Percentiles rank a stretch among this genome's conserved stretches.
Conservation (phyloP, 1,140 invertebrate genomes). For the Hermetia illucens region DNA sequence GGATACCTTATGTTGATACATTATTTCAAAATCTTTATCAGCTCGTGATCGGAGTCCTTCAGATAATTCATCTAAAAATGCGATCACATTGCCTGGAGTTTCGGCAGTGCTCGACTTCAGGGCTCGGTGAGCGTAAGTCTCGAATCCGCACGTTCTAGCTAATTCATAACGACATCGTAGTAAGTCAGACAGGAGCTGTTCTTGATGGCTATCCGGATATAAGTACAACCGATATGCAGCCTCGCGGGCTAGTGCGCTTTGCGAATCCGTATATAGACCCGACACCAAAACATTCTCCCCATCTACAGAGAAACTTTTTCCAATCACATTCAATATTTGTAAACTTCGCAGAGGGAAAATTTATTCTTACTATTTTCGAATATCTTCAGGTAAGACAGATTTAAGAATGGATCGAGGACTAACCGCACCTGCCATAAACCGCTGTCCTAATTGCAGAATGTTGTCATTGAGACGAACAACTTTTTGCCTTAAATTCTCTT, state of each 20-base stretch:
- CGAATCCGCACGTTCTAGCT: slow-evolving; percentile 74
- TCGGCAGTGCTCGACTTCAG: slow-evolving; percentile 77
- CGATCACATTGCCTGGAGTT: slow-evolving; percentile 55
- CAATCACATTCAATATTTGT: neutral
- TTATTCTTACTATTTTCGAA: slow-evolving; percentile 57
- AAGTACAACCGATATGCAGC: slow-evolving; percentile 78
- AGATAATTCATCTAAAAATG: slow-evolving; percentile 69
- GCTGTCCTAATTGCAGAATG: slow-evolving; percentile 67
- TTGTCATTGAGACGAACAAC: slow-evolving; percentile 77
- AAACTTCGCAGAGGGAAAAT: neutral
- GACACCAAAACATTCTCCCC: slow-evolving; percentile 58
- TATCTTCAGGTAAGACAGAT: slow-evolving; percentile 48
- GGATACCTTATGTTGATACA: slow-evolving; percentile 55
- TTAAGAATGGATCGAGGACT: slow-evolving; percentile 48
- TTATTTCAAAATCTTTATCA: slow-evolving; percentile 51
- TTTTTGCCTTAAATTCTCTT: slow-evolving; percentile 52
- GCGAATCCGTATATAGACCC: slow-evolving; percentile 69
- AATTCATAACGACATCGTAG: slow-evolving; percentile 59
- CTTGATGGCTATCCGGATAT: slow-evolving; percentile 62
- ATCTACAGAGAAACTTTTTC: slow-evolving; percentile 56
- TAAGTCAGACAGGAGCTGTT: slow-evolving; percentile 55
- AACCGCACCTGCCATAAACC: slow-evolving; percentile 66
- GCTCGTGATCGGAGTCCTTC: slow-evolving; percentile 49
- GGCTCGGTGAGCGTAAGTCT: slow-evolving; percentile 76
- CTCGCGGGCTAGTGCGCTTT: slow-evolving; percentile 66